Conservation (phyloP, 2,888 invertebrate genomes). For the Zonitis immaculata region DNA sequence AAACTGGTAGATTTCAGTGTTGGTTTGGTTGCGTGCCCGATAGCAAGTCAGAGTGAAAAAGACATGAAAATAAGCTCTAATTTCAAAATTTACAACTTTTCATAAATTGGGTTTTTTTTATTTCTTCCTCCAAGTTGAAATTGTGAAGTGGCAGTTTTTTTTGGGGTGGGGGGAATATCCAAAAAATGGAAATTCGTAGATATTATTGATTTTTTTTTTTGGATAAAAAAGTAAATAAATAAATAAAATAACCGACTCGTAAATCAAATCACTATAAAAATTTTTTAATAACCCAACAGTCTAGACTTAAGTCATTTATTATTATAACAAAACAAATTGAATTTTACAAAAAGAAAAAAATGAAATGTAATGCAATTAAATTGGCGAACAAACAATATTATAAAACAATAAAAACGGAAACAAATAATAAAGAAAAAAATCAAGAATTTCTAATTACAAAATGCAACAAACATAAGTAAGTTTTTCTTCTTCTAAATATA, state of each 20-base stretch:
- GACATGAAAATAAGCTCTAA: too few relatives aligned
- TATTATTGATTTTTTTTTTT: too few relatives aligned
- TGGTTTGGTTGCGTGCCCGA: constrained; percentile 39
- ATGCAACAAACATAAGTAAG: constrained; percentile 8
- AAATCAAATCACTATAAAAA: constrained; percentile 18
- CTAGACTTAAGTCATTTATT: too few relatives aligned
- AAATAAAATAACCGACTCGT: constrained; percentile 18
- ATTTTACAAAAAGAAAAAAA: constrained; percentile 11
- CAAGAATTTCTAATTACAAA: constrained; percentile 4
- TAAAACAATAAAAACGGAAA: neutral
- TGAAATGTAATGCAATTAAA: constrained; percentile 40
- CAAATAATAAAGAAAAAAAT: constrained; percentile 1
- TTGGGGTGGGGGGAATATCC: too few relatives aligned
- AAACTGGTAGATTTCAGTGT: constrained; percentile 35
- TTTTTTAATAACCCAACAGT: constrained; percentile 14
- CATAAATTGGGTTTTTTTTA: too few relatives aligned
- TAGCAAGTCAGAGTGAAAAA: constrained; percentile 34
- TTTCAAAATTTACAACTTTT: too few relatives aligned
- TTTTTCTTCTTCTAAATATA: neutral
- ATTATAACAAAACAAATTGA: neutral
- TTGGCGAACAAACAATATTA: constrained; percentile 28
- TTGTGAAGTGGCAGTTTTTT: too few relatives aligned
- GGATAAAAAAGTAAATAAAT: too few relatives aligned
- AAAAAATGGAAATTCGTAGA: too few relatives aligned
- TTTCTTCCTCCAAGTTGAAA: too few relatives aligned